These are phyloP conservation scores for Hydroisotoma schaefferi DNA, from an alignment of 2,888 invertebrate species.

Conservation along the genomic window DNA sequence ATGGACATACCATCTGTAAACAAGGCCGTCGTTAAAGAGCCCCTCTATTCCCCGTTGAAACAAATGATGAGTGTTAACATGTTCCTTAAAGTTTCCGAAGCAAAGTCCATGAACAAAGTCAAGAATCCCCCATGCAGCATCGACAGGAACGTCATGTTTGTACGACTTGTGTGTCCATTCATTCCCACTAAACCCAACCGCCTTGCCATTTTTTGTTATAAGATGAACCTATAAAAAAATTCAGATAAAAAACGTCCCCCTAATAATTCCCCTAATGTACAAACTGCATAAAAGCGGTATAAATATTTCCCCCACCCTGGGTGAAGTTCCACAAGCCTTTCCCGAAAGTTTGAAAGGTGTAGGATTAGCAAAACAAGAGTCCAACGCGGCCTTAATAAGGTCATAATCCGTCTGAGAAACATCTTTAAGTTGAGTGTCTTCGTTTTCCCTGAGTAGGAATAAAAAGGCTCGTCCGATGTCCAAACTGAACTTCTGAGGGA, in stretches of 20 bases:
- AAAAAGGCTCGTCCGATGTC: constrained; percentile 34
- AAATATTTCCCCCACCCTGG: constrained; percentile 30
- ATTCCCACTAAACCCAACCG: constrained; percentile 4
- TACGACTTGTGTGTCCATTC: constrained; percentile 28
- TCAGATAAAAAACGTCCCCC: background rate
- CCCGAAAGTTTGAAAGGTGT: constrained; percentile 18
- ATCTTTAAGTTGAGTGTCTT: constrained; percentile 25
- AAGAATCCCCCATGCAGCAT: constrained; percentile 30
- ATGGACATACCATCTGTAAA: constrained; percentile 17
- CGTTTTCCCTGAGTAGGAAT: constrained; percentile 33
- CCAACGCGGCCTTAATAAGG: constrained; percentile 21
- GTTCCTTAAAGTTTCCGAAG: constrained; percentile 32
- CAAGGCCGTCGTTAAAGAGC: constrained; percentile 14
- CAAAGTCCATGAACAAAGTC: constrained; percentile 21
- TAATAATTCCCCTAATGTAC: background rate
- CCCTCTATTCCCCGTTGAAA: constrained; percentile 31
- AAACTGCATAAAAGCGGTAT: background rate
- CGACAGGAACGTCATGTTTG: constrained; percentile 35
- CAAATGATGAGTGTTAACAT: constrained; percentile 43
- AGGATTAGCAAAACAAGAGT: constrained; percentile 19
- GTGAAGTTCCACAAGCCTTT: constrained; percentile 19
- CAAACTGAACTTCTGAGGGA: constrained; percentile 23
- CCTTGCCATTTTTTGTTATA: constrained; percentile 15
- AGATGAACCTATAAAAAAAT: constrained; percentile 6
- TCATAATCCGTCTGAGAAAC: constrained; percentile 26